A percentile compares a stretch with the other conserved stretches of the same genome.
These are phyloP conservation scores for Forpus xanthops DNA, from an alignment of 2,797 vertebrate species.

Conservation along the genomic window DNA sequence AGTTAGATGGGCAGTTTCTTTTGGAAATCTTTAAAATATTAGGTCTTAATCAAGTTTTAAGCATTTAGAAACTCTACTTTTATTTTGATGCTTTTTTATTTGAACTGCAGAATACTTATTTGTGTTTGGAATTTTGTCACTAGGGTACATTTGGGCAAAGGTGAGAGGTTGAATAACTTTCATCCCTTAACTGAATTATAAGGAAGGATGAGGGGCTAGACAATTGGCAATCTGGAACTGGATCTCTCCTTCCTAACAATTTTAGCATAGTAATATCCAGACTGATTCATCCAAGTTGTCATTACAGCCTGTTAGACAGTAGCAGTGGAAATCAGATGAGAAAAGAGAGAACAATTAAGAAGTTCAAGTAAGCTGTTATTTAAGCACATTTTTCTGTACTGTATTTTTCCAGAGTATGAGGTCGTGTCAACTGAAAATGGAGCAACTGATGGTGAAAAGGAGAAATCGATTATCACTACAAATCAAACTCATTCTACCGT, in stretches of 20 bases:
- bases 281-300: background rate
- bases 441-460: slow-evolving; percentile 78
- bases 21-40: background rate
- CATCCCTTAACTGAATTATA: background rate
- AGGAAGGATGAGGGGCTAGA: background rate
- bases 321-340: background rate
- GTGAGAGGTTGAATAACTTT: background rate
- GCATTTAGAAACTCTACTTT: background rate
- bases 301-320: background rate
- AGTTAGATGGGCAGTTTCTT: background rate
- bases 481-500: slow-evolving; percentile 96
- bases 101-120: background rate
- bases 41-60: background rate
- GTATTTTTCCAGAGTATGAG: slow-evolving; percentile 86
- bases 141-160: background rate
- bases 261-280: background rate
- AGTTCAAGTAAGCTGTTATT: background rate
- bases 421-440: slow-evolving; percentile 89
- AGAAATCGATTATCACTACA: slow-evolving; percentile 87
- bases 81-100: background rate
- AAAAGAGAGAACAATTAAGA: background rate
- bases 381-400: slow-evolving; percentile 1
- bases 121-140: background rate
- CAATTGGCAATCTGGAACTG: background rate
- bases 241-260: background rate